Percentiles rank a stretch among this genome's conserved stretches.
These are phyloP conservation scores for Microplitis manilae DNA, from an alignment of 2,888 invertebrate species.

Conservation along the genomic window DNA sequence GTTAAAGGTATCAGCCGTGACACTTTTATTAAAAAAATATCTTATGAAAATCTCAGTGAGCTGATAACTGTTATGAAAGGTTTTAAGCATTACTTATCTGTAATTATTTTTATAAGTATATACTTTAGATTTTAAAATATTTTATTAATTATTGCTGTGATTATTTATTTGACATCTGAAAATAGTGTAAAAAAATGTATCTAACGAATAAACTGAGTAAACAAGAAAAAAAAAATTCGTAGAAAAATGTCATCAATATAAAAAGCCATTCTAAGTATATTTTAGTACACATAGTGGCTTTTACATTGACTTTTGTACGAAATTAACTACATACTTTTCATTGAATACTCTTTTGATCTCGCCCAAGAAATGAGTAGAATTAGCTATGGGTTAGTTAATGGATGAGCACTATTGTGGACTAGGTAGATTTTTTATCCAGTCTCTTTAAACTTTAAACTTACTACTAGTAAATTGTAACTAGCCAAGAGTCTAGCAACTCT, in stretches of 20 bases:
- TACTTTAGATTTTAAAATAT: no score
- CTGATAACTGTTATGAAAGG: no score
- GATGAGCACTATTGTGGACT: not conserved
- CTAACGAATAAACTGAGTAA: not conserved
- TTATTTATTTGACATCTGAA: not conserved
- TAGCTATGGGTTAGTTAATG: not conserved
- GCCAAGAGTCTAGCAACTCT: not conserved
- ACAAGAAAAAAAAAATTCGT: not conserved
- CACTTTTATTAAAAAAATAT: no score
- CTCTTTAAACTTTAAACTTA: not conserved
- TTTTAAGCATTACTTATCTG: no score
- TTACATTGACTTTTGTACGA: not conserved
- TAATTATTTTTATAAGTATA: no score
- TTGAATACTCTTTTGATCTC: not conserved
- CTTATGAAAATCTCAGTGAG: no score
- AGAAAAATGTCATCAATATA: not conserved
- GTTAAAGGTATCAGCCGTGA: no score
- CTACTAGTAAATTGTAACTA: not conserved
- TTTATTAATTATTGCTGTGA: not conserved
- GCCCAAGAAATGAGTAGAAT: not conserved
- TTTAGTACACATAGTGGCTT: not conserved
- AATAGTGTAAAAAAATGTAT: not conserved
- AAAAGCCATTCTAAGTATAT: not conserved
- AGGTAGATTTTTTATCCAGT: not conserved
- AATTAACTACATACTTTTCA: not conserved